Base-by-base conservation (phyloP, 2,888 invertebrate species). In the Cremastobaeus sp. region DNA sequence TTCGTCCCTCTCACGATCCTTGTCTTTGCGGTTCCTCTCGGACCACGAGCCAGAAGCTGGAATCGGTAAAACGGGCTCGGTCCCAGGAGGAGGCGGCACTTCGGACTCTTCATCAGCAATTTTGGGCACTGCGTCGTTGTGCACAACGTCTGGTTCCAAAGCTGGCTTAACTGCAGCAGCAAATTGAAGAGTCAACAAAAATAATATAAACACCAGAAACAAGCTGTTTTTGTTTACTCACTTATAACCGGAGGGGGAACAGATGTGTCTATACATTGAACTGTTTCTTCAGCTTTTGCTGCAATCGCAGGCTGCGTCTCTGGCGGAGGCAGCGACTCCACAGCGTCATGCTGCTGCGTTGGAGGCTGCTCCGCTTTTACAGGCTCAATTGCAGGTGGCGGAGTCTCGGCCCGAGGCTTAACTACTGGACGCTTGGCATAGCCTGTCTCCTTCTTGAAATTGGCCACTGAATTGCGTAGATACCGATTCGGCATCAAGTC, bases 401-500 rank as follows among this genome's bases (percentile, higher is more conserved):
- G 57, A 5, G 64, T 43, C 25, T 70, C 68, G 1, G 48, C 17
- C 2, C 74, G 71, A 20, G 80, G 76, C 64, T 82, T 81, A 78
- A 83, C 81, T 39, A 82, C 79, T 79, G 87, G 88, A 66, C 89
- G 88, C 77, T 91, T 91, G 34, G 93, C 93, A 86, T 96, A 97
- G 0, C 97, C 97, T 0, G 96, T 96, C 82, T 96, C 95, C 87
- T 96, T 97, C 81, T 94, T 95, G 86, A 97, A 98, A 79, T 94
- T 93, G 59, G 93, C 92, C 0, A 98, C 97, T 0, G 96, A 94
- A 81, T 94, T 96, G 41, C 98, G 91, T 68, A 98, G 88, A 89
- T 95, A 97, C 79, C 96, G 91, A 86, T 97, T 98, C 1, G 98
- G 97, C 79, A 98, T 97, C 35, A 98, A 90, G 0, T 95, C 96